A percentile compares a stretch with the other conserved stretches of the same genome.
Evolutionary conservation across 2,888 invertebrate species (phyloP).

Genomic region (Ferrisia virgata): DNA sequence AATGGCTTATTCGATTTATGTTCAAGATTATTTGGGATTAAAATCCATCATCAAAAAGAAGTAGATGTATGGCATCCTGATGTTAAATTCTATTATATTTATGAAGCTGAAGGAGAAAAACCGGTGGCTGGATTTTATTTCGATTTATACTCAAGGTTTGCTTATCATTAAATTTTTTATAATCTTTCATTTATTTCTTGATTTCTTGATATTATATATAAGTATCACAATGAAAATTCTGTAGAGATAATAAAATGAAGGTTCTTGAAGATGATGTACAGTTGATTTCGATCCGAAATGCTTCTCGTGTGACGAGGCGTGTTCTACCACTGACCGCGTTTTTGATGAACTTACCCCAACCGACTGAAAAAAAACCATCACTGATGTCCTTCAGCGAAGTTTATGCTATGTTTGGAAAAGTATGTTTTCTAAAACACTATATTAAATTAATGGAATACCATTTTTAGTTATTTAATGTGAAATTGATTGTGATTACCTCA

Average conservation of each 20-base stretch:
- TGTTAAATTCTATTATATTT: slow-evolving; percentile 78
- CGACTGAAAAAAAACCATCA: slow-evolving; percentile 63
- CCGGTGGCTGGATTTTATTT: slow-evolving; percentile 82
- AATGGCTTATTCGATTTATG: slow-evolving; percentile 72
- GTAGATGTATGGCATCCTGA: slow-evolving; percentile 81
- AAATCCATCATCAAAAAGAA: slow-evolving; percentile 65
- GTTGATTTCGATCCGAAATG: slow-evolving; percentile 44
- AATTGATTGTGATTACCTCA: too few species aligned
- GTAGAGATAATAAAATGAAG: slow-evolving; percentile 51
- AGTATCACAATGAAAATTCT: too few species aligned
- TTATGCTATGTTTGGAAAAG: slow-evolving; percentile 70
- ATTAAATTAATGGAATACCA: background rate
- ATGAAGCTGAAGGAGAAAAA: slow-evolving; percentile 63
- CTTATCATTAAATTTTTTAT: background rate
- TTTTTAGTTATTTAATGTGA: too few species aligned
- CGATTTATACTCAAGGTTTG: slow-evolving; percentile 67
- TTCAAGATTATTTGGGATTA: slow-evolving; percentile 73
- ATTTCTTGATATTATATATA: background rate
- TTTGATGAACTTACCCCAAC: slow-evolving; percentile 76
- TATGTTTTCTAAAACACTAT: slow-evolving; percentile 50
- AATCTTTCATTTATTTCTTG: too few species aligned
- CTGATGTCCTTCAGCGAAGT: slow-evolving; percentile 75
- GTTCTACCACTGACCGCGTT: slow-evolving; percentile 75
- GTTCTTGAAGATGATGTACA: slow-evolving; percentile 56
- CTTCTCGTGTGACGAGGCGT: slow-evolving; percentile 54